Conservation (phyloP, 2,797 vertebrate genomes). For the Leuciscus waleckii region DNA sequence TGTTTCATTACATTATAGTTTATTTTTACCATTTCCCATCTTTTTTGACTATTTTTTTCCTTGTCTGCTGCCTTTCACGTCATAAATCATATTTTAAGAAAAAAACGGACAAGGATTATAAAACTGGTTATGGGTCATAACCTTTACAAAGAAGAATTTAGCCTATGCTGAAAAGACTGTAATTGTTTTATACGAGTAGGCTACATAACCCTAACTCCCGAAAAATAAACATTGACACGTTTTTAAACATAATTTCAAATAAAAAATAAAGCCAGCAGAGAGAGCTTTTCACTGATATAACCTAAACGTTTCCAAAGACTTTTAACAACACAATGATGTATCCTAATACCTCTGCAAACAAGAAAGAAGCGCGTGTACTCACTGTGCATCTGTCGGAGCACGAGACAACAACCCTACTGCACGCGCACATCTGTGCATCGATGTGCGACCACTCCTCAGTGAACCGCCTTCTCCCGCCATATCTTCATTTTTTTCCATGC, state of each 20-base stretch:
- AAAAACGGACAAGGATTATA: background rate
- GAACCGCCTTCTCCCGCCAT: background rate
- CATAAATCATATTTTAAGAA: background rate
- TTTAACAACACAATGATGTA: background rate
- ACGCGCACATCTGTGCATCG: background rate
- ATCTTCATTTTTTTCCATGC: background rate
- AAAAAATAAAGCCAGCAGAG: background rate
- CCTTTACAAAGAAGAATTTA: background rate
- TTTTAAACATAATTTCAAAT: background rate
- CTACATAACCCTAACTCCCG: background rate
- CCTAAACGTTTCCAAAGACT: background rate
- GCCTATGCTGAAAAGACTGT: background rate
- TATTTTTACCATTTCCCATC: no score
- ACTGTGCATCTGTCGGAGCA: constrained; percentile 26
- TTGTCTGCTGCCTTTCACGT: background rate
- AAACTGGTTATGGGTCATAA: no score
- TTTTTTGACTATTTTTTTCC: no score
- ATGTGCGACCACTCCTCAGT: constrained; percentile 9
- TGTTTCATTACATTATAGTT: no score
- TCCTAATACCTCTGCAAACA: background rate
- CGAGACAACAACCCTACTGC: background rate
- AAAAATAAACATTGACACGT: background rate
- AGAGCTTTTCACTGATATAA: background rate
- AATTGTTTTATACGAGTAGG: background rate
- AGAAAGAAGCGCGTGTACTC: background rate